Evolutionary conservation across 1,140 invertebrate genomes (phyloP), one percentile per base, ranked within the genome.

Genomic region (Drosophila rhopaloa): DNA sequence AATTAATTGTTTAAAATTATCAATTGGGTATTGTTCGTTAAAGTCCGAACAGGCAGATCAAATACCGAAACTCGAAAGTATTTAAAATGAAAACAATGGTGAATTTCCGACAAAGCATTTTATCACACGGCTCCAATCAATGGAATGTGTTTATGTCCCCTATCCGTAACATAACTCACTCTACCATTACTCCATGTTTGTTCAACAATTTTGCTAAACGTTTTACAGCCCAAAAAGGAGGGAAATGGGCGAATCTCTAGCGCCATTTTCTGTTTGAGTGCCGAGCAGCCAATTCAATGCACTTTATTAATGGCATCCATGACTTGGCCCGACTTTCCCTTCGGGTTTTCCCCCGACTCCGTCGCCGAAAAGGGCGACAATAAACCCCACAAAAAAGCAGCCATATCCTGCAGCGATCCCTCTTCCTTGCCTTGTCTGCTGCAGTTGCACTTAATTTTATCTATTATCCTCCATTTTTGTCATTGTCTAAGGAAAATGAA

Each of bases 371-470:
- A 50, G 50, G 43, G 40, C 40, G 71, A 66, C 71, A 55, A 76
- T 75, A 47, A 55, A 55, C 41, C 53, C 37, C 58, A 29, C 53
- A 16, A 40, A 46, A 57, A 41, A 40, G 35, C 40, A 58, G 32
- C 14, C 62, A 47, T 43, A 56, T 68, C 63, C 57, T 47, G 27
- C 53, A 13, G 40, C 47, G 50, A 29, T 9, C 27, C 38, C 47
- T 60, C 32, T 24, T n/a, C 35, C 55, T 50, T 66, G 60, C 71
- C 51, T 47, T 82, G 82, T 88, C 83, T 73, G 71, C 76, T 83
- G 80, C 83, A 88, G 85, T 88, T 84, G 84, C 84, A 88, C 84
- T 88, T 90, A 80, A 89, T 88, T 89, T 89, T 81, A 89, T 88
- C 84, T 84, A 88, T 89, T 88, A 88, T 89, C 62, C 84, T 71